These are phyloP conservation scores for Clangula hyemalis DNA, from an alignment of 2,797 vertebrate genomes.

Conservation along the genomic window DNA sequence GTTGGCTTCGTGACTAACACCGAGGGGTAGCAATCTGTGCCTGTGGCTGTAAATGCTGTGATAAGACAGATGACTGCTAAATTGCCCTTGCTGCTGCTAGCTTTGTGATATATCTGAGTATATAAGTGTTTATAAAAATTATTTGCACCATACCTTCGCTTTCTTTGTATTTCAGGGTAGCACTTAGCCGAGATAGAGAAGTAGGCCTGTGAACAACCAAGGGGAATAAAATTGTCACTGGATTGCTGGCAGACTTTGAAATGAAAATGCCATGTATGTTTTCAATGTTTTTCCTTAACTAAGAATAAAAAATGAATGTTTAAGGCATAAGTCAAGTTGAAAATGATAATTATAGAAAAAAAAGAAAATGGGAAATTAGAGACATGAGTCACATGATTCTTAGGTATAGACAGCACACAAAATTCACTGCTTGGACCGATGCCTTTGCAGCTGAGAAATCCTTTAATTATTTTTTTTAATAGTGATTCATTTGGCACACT, in stretches of 20 bases:
- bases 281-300: background rate
- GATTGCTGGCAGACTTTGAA: background rate
- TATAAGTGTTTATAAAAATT: slow-evolving; percentile 17
- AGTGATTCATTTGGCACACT: background rate
- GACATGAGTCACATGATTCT: background rate
- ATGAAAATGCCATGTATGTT: background rate
- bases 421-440: background rate
- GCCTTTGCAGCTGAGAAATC: slow-evolving; percentile 11
- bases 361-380: slow-evolving; percentile 10
- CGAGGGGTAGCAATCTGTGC: background rate
- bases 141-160: background rate
- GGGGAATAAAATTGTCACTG: slow-evolving; percentile 26
- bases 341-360: background rate
- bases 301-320: background rate
- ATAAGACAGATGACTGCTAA: slow-evolving; percentile 15
- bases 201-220: background rate
- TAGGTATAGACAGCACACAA: background rate
- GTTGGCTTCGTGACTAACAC: background rate
- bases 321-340: background rate
- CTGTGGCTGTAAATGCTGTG: background rate
- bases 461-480: background rate
- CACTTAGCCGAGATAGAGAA: background rate
- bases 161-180: slow-evolving; percentile 2
- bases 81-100: background rate
- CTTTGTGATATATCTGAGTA: background rate